Base-by-base conservation (phyloP, 2,113 vertebrate genomes). In the Istiophorus platypterus region DNA sequence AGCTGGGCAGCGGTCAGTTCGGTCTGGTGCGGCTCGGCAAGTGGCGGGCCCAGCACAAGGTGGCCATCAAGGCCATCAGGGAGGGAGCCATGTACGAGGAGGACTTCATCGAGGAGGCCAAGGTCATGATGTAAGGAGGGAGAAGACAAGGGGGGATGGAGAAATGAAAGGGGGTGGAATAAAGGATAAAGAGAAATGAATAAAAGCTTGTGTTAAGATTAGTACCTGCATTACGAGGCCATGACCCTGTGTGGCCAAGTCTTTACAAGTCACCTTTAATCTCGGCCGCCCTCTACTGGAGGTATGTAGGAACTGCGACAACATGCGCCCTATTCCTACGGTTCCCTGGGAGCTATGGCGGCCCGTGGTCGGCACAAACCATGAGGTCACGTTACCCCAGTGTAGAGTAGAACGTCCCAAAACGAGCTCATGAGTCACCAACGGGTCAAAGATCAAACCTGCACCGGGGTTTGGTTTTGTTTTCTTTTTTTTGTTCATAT, bases 11-110 rank as follows among this genome's bases (percentile, higher is more conserved):
- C 0, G 98, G 98, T 0, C 96, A 99, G 86, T 97, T 97, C 0
- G 97, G 97, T 0, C 94, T 98, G 18, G 98, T 99, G 64, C 94
- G 95, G 13, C 96, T 99, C 0, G 98, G 98, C 26, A 98, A 97
- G 80, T 99, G 98, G 97, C 94, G 97, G 51, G 96, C 95, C 0
- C 95, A 97, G 88, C 97, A 97, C 78, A 97, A 96, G 86, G 98
- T 99, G 27, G 98, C 98, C 54, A 98, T 99, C 90, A 99, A 99
- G 89, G 95, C 97, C n/a, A 97, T 99, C 66, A 94, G 95, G 7
- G 96, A 97, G 64, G 97, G 97, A 0, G 97, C 98, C 0, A 99
- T 99, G 98, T 94, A 93, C n/a, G 95, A 96, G 88, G 96, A 96
- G 10, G 95, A 96, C 68, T 96, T 96, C 87, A 94, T 96, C 0